phyloP scores from a whole-genome alignment of 2,113 vertebrate genomes.

The Beaufortia kweichowensis region DNA sequence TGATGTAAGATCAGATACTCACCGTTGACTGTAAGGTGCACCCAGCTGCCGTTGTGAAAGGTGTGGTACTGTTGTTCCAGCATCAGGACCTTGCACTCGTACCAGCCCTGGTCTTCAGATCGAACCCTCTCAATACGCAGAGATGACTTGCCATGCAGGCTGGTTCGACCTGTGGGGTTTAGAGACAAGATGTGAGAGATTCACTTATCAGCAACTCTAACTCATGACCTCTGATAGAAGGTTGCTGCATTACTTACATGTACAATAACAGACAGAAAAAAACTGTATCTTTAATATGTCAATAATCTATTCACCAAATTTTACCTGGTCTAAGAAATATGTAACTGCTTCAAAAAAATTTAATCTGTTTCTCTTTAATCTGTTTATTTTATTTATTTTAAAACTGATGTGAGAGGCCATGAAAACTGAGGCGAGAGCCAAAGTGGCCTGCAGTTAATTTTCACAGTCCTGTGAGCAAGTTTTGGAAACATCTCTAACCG shows the following conservation, averaged over 20 bases:
- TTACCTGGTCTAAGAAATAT: too few relatives aligned
- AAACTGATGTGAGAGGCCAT: too few relatives aligned
- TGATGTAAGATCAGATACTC: constrained; percentile 54
- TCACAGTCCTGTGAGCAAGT: constrained; percentile 12
- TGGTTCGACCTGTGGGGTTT: constrained; percentile 83
- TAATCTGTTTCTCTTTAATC: constrained; percentile 24
- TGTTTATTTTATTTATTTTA: too few relatives aligned
- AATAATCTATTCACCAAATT: too few relatives aligned
- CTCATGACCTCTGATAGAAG: too few relatives aligned
- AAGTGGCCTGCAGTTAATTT: constrained; percentile 3
- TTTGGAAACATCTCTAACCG: constrained; percentile 11
- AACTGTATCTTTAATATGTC: too few relatives aligned
- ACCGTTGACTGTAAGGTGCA: constrained; percentile 96
- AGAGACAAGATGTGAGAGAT: constrained; percentile 15
- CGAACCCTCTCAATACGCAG: constrained; percentile 92
- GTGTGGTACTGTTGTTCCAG: constrained; percentile 96
- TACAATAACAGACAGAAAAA: too few relatives aligned
- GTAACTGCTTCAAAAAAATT: neutral
- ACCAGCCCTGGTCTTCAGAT: constrained; percentile 98
- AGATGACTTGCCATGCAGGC: constrained; percentile 93
- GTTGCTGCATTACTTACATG: too few relatives aligned
- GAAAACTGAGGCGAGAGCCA: constrained; percentile 14
- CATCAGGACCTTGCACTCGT: constrained; percentile 97
- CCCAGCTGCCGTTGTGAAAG: constrained; percentile 99
- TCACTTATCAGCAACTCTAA: neutral